Evolutionary conservation across 2,888 invertebrate genomes (phyloP).

Genomic region (Mactromeris polynyma): DNA sequence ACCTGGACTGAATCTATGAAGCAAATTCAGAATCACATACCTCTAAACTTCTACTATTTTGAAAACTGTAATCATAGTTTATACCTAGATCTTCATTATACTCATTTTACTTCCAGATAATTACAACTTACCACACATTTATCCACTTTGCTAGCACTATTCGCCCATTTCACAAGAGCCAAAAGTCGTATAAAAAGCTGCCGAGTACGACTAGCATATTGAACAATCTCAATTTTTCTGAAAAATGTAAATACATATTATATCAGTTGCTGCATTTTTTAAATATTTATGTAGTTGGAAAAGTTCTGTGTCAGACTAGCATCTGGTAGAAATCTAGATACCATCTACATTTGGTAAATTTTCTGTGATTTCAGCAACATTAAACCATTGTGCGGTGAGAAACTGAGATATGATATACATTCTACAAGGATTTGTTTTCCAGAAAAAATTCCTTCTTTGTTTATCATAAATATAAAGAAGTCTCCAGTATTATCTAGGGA

Average conservation of each 20-base stretch:
- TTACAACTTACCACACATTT: slow-evolving; percentile 94
- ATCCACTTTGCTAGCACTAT: slow-evolving; percentile 99
- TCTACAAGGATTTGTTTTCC: too few species aligned
- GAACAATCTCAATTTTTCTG: slow-evolving; percentile 96
- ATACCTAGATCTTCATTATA: neutral
- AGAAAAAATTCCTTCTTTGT: too few species aligned
- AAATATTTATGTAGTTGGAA: too few species aligned
- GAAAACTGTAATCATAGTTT: neutral
- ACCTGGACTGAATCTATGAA: neutral
- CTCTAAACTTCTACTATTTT: neutral
- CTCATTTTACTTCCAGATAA: neutral
- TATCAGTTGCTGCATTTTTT: too few species aligned
- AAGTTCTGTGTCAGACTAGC: too few species aligned
- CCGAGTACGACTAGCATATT: slow-evolving; percentile 97
- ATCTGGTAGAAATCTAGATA: too few species aligned
- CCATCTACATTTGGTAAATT: too few species aligned
- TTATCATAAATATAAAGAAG: too few species aligned
- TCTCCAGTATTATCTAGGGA: too few species aligned
- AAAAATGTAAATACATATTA: neutral
- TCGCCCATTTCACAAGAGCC: slow-evolving; percentile 99
- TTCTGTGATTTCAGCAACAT: too few species aligned
- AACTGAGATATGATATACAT: too few species aligned
- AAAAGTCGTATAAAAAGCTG: slow-evolving; percentile 97
- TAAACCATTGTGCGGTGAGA: too few species aligned
- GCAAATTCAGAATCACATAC: neutral